Conservation (phyloP, 2,113 vertebrate genomes). For the Climacteris rufus region DNA sequence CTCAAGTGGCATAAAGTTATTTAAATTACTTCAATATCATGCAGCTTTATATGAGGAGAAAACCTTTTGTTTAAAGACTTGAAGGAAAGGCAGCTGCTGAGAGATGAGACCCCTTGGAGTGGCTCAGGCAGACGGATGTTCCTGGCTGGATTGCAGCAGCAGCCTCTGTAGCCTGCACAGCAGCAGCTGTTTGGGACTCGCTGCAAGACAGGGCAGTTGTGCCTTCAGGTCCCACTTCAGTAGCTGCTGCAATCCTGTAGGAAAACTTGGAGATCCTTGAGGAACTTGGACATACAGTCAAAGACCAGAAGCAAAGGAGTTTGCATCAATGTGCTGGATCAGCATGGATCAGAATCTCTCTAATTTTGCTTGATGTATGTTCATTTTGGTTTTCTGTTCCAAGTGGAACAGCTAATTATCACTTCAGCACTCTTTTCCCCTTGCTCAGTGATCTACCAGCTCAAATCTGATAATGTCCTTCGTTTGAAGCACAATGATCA, state of each 20-base stretch:
- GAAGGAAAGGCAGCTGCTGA: background rate
- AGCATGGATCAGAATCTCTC: background rate
- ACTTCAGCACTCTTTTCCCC: background rate
- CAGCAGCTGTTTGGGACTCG: background rate
- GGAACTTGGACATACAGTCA: background rate
- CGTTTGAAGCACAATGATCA: background rate
- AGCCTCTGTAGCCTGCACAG: background rate
- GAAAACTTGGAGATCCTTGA: background rate
- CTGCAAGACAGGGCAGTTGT: accelerated
- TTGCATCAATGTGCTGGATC: background rate
- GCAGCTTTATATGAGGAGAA: background rate
- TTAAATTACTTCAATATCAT: background rate
- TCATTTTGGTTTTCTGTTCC: background rate
- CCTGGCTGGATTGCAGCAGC: accelerated
- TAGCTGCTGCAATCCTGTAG: background rate
- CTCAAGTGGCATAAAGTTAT: background rate
- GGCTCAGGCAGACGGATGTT: background rate
- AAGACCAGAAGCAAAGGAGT: background rate
- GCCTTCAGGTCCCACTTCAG: background rate
- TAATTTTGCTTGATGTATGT: accelerated
- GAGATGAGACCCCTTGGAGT: background rate
- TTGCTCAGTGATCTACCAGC: background rate
- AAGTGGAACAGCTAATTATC: background rate
- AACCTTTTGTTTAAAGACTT: background rate
- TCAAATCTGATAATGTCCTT: background rate